A percentile compares a stretch with the other conserved stretches of the same genome.
These are phyloP conservation scores for Pelvicachromis taeniatus DNA, from an alignment of 2,113 vertebrate species.

Conservation along the genomic window DNA sequence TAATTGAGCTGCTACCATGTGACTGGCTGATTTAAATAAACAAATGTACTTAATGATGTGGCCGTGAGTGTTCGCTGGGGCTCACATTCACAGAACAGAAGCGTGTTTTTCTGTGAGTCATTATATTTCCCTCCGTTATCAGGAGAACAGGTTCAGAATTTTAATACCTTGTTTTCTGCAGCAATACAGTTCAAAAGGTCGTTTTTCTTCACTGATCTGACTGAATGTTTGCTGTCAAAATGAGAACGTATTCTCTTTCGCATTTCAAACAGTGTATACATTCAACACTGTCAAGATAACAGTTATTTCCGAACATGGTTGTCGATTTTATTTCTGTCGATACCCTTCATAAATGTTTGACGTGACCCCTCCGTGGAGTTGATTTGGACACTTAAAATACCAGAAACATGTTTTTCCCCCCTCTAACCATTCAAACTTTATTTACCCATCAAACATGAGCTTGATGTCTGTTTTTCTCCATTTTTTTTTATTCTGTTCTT, in stretches of 20 bases:
- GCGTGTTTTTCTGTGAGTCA: not conserved
- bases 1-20: not conserved
- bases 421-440: not conserved
- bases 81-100: not conserved
- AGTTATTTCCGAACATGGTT: not conserved
- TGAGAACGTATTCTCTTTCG: not conserved
- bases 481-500: not conserved
- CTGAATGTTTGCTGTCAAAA: conserved; percentile 30
- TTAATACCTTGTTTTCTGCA: not conserved
- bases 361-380: not conserved
- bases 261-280: not conserved
- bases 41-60: not conserved
- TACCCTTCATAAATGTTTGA: not conserved
- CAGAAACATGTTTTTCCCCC: not conserved
- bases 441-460: not conserved
- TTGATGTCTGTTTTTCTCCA: not conserved
- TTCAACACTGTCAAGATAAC: conserved; percentile 2
- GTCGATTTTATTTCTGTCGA: not conserved
- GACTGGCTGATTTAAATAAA: not conserved
- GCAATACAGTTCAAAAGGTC: not conserved
- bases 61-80: not conserved
- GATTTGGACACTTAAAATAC: not conserved
- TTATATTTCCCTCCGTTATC: not conserved
- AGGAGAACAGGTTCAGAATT: not conserved
- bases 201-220: not conserved